phyloP scores from a whole-genome alignment of 2,797 vertebrate species.

The Neopelma chrysocephalum region DNA sequence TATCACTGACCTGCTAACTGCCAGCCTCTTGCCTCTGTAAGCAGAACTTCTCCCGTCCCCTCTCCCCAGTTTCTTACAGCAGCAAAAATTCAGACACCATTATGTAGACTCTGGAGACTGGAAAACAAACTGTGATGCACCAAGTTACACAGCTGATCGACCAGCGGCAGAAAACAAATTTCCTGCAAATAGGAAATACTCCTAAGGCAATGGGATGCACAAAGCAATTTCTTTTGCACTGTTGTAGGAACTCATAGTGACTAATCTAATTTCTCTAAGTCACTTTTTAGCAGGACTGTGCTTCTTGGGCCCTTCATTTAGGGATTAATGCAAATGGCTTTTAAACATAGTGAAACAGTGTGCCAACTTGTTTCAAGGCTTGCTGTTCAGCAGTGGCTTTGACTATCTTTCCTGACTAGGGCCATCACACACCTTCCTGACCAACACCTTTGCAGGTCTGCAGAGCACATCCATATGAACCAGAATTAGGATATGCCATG shows the following conservation, averaged over 20 bases:
- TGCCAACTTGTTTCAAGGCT: neutral
- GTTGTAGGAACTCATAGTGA: neutral
- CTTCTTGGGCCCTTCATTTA: neutral
- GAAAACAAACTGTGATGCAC: neutral
- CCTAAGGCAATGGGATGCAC: neutral
- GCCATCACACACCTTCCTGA: neutral
- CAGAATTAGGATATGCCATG: neutral
- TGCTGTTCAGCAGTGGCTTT: neutral
- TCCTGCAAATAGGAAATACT: neutral
- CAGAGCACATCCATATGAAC: neutral
- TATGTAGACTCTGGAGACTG: neutral
- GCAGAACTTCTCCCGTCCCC: neutral
- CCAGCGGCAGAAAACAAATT: neutral
- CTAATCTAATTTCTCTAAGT: neutral
- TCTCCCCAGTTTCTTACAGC: neutral
- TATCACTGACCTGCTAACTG: neutral
- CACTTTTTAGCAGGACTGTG: neutral
- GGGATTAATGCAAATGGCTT: neutral
- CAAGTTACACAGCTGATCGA: neutral
- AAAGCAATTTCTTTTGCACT: neutral
- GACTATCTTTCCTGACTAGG: neutral
- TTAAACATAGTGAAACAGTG: neutral
- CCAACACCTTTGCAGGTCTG: neutral
- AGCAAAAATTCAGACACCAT: neutral
- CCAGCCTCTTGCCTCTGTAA: neutral